Percentiles rank a stretch among this genome's conserved stretches.
These are phyloP conservation scores for Hycleus cichorii DNA, from an alignment of 1,140 invertebrate genomes.

Conservation along the genomic window DNA sequence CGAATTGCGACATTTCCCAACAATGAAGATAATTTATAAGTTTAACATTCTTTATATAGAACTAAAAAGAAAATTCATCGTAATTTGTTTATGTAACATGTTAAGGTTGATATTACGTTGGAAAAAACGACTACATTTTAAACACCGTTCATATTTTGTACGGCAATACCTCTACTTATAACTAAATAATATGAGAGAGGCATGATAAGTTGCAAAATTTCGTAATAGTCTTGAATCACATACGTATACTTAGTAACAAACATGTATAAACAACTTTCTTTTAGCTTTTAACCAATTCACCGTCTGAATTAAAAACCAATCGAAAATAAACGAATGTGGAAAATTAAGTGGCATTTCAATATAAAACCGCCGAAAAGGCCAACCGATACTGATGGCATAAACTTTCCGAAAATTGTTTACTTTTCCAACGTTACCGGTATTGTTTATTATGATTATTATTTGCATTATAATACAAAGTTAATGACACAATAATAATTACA, in stretches of 20 bases:
- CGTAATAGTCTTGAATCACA: slow-evolving; percentile 8
- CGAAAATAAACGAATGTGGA: neutral
- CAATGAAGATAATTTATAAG: no score
- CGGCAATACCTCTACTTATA: no score
- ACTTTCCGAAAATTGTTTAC: slow-evolving; percentile 1
- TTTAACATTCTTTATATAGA: slow-evolving; percentile 1
- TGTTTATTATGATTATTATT: slow-evolving; percentile 9
- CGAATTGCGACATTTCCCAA: no score
- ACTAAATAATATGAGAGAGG: neutral
- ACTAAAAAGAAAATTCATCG: slow-evolving; percentile 12
- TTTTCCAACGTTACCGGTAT: neutral
- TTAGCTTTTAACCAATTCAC: neutral
- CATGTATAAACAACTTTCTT: slow-evolving; percentile 14
- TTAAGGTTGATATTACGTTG: slow-evolving; percentile 10
- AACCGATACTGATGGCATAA: neutral
- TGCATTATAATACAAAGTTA: slow-evolving; percentile 9
- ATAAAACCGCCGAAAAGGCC: neutral
- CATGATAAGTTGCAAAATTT: slow-evolving; percentile 18
- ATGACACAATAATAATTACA: slow-evolving; percentile 18
- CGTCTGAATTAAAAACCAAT: slow-evolving; percentile 4
- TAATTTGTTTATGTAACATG: slow-evolving; percentile 15
- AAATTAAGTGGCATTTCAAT: neutral
- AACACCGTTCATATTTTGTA: slow-evolving; percentile 9
- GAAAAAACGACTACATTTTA: slow-evolving; percentile 1
- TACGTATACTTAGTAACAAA: no score